Evolutionary conservation across 2,888 invertebrate genomes (phyloP), one percentile per base, ranked within the genome.

Genomic region (Automeris io): DNA sequence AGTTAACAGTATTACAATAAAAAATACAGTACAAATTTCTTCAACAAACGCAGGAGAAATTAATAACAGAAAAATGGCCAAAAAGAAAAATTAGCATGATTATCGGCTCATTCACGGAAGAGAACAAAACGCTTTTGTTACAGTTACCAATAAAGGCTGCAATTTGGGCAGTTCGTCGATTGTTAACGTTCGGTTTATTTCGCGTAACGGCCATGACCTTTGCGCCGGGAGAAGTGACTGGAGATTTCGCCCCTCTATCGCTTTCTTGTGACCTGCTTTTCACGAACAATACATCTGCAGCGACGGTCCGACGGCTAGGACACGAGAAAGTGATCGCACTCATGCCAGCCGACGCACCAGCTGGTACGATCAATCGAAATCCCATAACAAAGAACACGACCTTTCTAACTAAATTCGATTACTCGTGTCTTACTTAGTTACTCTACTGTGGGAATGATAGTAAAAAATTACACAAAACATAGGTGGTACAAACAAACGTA

Each of bases 251-350:
- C 70, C 70, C 70, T 70, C 77, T 60, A 66, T 72, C 70, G 80
- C 83, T 86, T 83, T 86, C 85, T 79, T 82, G 69, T 86, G 85
- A 83, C 85, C 85, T 78, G 75, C 82, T 86, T 85, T 83, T 82
- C 78, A 70, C 73, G 79, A 82, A 85, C 85, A 85, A 85, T 85
- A 85, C 83, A 78, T 70, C 69, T 73, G 64, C 73, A 70, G 54
- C 65, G 64, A 55, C 60, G 54, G 60, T 55, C 61, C 63, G 66
- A 51, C 68, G 69, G 72, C 62, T 62, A 54, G 57, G 60, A 54
- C 64, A 54, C 79, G 82, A 74, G 85, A 86, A 85, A 86, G 85
- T 81, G 68, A 68, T 67, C 75, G 71, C 74, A 72, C 74, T 71
- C 66, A 66, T 66, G 60, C 69, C 61, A 31, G 37, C 19, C 35